Conservation (phyloP, 2,113 vertebrate genomes). For the Reinhardtius hippoglossoides region DNA sequence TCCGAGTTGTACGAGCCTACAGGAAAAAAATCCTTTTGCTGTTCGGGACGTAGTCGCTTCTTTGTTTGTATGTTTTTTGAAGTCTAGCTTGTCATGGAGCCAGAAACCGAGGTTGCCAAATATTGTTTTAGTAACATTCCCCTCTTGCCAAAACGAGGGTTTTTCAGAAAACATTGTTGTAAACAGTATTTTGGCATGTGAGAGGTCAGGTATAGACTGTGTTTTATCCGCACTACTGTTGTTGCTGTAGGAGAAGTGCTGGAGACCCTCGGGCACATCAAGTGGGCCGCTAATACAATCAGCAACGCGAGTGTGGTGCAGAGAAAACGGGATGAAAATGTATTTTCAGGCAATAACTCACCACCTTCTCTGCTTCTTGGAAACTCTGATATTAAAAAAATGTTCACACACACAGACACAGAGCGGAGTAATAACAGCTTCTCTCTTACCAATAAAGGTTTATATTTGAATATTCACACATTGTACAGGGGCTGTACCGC, state of each 20-base stretch:
- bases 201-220: conserved; percentile 52
- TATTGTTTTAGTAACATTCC: neutral
- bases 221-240: conserved; percentile 48
- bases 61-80: neutral
- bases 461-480: neutral
- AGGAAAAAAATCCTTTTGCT: neutral
- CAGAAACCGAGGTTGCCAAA: neutral
- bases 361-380: conserved; percentile 44
- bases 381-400: conserved; percentile 52
- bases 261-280: conserved; percentile 47
- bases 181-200: conserved; percentile 38
- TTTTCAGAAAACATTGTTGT: conserved; percentile 4
- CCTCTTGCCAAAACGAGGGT: neutral
- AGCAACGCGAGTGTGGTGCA: conserved; percentile 37
- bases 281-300: conserved; percentile 60
- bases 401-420: neutral
- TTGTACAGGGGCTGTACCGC: no score
- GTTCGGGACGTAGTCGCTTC: neutral
- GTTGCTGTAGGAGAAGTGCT: conserved; percentile 54
- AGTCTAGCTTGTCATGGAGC: neutral
- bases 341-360: conserved; percentile 64
- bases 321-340: conserved; percentile 38
- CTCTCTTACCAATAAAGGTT: neutral
- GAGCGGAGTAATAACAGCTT: neutral
- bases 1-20: neutral